Conservation (phyloP, 2,113 vertebrate species). For the Rhinopomastus cyanomelas region DNA sequence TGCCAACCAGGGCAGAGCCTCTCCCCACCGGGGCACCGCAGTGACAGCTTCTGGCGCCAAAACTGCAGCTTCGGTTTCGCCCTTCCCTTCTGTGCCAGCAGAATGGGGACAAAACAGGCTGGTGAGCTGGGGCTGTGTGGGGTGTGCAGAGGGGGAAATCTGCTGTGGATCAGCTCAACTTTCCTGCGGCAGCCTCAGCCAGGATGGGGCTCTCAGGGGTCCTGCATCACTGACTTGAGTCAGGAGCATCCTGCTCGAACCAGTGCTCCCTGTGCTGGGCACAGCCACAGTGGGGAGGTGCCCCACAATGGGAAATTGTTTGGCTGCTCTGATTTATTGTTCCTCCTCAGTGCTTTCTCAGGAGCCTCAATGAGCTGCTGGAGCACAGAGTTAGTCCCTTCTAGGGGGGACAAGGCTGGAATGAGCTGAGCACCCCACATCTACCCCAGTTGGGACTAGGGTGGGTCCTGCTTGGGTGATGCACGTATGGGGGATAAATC, state of each 20-base stretch:
- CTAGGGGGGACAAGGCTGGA: accelerated
- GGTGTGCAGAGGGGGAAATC: not conserved
- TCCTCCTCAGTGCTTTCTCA: slow-evolving; percentile 19
- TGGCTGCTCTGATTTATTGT: not conserved
- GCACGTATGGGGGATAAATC: not conserved
- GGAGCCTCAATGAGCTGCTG: not conserved
- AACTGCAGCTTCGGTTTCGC: accelerated
- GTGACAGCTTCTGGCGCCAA: accelerated
- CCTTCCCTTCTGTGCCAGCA: accelerated
- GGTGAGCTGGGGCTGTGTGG: not conserved
- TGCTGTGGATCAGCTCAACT: accelerated
- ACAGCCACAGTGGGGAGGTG: accelerated
- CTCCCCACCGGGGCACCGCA: accelerated
- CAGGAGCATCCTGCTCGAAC: not conserved
- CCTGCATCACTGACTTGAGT: accelerated
- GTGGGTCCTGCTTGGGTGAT: not conserved
- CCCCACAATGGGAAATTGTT: slow-evolving; percentile 25
- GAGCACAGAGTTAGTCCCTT: not conserved
- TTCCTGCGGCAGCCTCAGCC: not conserved
- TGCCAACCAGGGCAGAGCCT: accelerated
- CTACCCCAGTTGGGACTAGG: not conserved
- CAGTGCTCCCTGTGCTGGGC: not conserved
- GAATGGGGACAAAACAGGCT: not conserved
- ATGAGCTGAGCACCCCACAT: not conserved
- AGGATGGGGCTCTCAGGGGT: not conserved